Conservation (phyloP, 2,797 vertebrate genomes). For the Falco novaeseelandiae region DNA sequence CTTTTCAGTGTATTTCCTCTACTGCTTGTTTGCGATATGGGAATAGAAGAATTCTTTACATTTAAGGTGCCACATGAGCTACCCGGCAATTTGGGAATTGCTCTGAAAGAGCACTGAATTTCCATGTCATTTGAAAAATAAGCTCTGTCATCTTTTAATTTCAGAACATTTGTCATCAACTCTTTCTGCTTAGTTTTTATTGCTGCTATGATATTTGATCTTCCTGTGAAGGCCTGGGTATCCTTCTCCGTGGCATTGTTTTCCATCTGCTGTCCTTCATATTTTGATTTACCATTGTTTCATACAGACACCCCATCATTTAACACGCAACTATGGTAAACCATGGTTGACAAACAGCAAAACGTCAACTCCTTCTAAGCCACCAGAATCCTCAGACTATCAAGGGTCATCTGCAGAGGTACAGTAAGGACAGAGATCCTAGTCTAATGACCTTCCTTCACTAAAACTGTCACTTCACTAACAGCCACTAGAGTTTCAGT, state of each 20-base stretch:
- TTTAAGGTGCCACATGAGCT: not conserved
- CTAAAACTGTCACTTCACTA: constrained; percentile 71
- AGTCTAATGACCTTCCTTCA: constrained; percentile 69
- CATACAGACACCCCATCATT: constrained; percentile 95
- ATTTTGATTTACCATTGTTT: constrained; percentile 91
- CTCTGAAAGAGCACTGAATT: not conserved
- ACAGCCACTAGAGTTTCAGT: constrained; percentile 66
- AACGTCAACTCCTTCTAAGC: constrained; percentile 94
- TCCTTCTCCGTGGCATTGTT: constrained; percentile 69
- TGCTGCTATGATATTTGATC: constrained; percentile 22
- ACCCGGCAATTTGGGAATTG: not conserved
- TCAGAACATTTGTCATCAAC: constrained; percentile 47
- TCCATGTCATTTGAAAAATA: not conserved
- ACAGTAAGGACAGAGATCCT: constrained; percentile 84
- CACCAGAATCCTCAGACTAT: constrained; percentile 93
- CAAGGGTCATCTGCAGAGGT: constrained; percentile 96
- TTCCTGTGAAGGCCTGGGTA: constrained; percentile 32
- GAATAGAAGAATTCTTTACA: not conserved
- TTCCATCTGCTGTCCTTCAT: constrained; percentile 80
- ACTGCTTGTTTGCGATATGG: not conserved
- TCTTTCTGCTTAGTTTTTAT: constrained; percentile 44
- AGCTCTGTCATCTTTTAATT: not conserved
- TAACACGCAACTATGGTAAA: constrained; percentile 99
- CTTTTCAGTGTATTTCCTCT: not conserved
- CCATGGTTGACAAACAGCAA: constrained; percentile 99